Conservation (phyloP, 2,797 vertebrate genomes). For the Sebastes minor region DNA sequence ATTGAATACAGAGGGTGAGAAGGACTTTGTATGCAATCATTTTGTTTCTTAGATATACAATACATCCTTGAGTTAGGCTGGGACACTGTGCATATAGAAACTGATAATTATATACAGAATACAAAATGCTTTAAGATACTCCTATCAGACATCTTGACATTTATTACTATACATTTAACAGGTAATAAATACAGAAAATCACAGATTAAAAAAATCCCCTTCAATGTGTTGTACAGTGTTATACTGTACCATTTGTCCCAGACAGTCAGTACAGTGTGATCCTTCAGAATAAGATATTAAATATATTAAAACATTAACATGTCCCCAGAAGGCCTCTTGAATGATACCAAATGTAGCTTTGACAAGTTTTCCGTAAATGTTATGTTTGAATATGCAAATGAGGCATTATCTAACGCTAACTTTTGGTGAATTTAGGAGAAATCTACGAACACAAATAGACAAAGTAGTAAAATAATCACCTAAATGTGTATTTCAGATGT, state of each 20-base stretch:
- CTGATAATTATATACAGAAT: neutral
- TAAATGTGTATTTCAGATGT: too few relatives aligned
- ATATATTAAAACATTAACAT: neutral
- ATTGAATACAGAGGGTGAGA: conserved; percentile 97
- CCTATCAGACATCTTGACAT: neutral
- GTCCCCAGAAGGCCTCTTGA: neutral
- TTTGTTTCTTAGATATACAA: neutral
- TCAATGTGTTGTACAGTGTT: neutral
- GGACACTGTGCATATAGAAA: neutral
- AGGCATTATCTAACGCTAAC: too few relatives aligned
- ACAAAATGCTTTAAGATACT: neutral
- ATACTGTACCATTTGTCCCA: too few relatives aligned
- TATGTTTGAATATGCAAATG: too few relatives aligned
- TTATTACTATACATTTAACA: neutral
- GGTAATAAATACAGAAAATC: neutral
- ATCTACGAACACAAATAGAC: too few relatives aligned
- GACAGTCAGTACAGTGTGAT: neutral
- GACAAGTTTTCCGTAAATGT: neutral
- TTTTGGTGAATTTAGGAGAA: too few relatives aligned
- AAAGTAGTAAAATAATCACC: too few relatives aligned
- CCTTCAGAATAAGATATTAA: neutral
- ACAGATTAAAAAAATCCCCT: neutral
- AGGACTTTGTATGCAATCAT: neutral
- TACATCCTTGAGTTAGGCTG: neutral
- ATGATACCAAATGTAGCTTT: neutral